Conservation (phyloP, 2,888 invertebrate species). For the Scaptomyza caliginosa region DNA sequence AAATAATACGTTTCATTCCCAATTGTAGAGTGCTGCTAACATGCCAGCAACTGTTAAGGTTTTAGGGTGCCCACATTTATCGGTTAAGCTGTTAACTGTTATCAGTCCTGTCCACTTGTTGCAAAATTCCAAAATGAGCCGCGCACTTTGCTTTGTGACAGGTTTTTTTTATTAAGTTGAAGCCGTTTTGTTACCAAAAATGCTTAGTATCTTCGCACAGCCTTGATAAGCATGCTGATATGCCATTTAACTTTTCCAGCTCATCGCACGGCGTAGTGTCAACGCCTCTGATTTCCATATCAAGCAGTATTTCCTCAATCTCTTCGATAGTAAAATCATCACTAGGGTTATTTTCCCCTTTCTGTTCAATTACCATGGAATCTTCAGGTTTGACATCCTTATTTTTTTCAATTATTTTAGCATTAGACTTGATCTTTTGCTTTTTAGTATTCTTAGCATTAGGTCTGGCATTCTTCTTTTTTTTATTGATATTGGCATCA, state of each 20-base stretch:
- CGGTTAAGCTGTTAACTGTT: background rate
- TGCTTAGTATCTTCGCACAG: background rate
- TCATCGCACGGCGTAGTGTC: slow-evolving; percentile 19
- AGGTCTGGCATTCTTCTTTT: background rate
- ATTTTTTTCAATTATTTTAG: background rate
- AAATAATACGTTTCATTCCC: background rate
- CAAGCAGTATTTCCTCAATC: slow-evolving; percentile 8
- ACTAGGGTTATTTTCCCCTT: background rate
- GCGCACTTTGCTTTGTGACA: background rate
- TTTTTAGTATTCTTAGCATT: background rate
- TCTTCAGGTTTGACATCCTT: too few species aligned
- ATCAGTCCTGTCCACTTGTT: background rate
- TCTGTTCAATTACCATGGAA: background rate
- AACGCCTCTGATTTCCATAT: slow-evolving; percentile 29
- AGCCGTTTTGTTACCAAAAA: background rate
- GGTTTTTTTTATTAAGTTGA: background rate
- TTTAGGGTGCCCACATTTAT: background rate
- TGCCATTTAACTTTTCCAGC: slow-evolving; percentile 7
- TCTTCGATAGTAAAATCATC: slow-evolving; percentile 13
- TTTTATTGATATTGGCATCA: background rate
- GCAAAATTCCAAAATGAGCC: background rate
- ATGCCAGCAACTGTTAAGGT: background rate
- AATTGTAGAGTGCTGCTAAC: background rate
- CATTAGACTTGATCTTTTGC: background rate
- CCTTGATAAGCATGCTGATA: background rate